Evolutionary conservation across 2,113 vertebrate species (phyloP).

Genomic region (Gambusia holbrooki): DNA sequence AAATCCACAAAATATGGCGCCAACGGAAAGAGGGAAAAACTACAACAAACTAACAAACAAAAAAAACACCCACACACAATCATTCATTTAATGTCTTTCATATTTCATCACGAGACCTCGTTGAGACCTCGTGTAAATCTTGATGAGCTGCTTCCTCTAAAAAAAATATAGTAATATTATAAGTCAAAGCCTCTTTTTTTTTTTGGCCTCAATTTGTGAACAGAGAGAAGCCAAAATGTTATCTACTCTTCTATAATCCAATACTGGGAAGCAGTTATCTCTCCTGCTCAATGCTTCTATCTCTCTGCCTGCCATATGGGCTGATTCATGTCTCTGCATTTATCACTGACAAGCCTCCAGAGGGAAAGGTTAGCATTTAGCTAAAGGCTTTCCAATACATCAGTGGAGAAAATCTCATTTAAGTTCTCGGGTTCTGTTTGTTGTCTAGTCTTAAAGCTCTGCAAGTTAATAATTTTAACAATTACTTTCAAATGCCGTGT

Average conservation of each 20-base stretch:
- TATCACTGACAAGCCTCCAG: slow-evolving; percentile 33
- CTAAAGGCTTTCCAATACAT: slow-evolving; percentile 39
- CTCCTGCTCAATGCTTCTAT: slow-evolving; percentile 8
- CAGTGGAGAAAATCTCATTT: slow-evolving; percentile 25
- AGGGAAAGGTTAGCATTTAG: slow-evolving; percentile 47
- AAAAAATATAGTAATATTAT: not conserved
- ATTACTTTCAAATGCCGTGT: slow-evolving; percentile 31
- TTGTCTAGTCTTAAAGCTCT: slow-evolving; percentile 11
- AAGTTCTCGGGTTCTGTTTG: slow-evolving; percentile 1
- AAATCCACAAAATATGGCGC: no score
- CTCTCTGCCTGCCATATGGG: slow-evolving; percentile 9
- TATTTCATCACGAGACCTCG: not conserved
- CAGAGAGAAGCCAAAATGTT: slow-evolving; percentile 2
- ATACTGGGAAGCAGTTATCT: slow-evolving; percentile 23
- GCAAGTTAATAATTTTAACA: slow-evolving; percentile 21
- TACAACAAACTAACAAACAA: not conserved
- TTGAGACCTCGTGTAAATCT: not conserved
- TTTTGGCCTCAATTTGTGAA: not conserved
- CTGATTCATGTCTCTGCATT: slow-evolving; percentile 25
- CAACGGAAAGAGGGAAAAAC: not conserved
- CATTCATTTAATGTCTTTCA: not conserved
- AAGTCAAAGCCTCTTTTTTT: not conserved
- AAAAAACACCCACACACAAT: not conserved
- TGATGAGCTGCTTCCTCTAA: not conserved
- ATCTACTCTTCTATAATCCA: slow-evolving; percentile 13